Evolutionary conservation across 2,113 vertebrate species (phyloP).

Genomic region (Lasiurus cinereus): DNA sequence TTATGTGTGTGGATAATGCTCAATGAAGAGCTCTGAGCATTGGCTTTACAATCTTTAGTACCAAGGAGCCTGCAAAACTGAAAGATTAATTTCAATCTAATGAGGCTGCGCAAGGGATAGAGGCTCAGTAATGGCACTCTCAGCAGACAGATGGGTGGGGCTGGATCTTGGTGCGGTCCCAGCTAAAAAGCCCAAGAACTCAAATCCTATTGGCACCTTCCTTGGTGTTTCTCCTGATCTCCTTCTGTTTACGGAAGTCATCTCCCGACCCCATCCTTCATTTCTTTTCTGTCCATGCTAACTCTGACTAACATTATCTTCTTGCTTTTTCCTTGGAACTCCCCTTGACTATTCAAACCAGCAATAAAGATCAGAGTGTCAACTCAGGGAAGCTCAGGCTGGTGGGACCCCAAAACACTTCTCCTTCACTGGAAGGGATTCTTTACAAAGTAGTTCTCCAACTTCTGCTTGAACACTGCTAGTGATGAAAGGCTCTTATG

Average conservation of each 20-base stretch:
- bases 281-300: neutral
- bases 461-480: neutral
- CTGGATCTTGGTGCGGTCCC: neutral
- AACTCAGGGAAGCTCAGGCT: neutral
- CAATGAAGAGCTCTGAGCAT: neutral
- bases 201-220: neutral
- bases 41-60: neutral
- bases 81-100: neutral
- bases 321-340: conserved; percentile 17
- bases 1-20: neutral
- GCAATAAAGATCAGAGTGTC: neutral
- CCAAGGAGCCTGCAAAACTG: neutral
- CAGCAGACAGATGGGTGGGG: neutral
- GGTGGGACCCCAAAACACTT: neutral
- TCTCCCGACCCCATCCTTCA: neutral
- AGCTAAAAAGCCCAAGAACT: neutral
- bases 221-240: neutral
- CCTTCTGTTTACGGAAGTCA: neutral
- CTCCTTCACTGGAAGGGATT: neutral
- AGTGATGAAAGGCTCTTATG: neutral
- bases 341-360: neutral
- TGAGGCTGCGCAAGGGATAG: neutral
- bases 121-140: neutral
- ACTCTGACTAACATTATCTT: neutral
- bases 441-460: neutral